phyloP scores from a whole-genome alignment of 2,888 invertebrate species.

The Heliconius ismenius region DNA sequence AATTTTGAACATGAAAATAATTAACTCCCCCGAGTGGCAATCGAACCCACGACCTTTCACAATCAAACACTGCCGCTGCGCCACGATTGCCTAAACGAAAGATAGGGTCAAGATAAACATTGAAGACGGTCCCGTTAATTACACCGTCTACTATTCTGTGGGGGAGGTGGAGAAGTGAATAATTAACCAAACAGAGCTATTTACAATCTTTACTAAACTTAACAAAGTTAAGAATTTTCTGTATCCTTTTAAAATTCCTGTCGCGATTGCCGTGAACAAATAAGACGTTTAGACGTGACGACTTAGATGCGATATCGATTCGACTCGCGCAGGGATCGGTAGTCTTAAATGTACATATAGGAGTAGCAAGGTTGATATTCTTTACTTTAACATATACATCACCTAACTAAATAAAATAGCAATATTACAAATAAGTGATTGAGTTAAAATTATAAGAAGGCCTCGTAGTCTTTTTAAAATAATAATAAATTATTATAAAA shows the following conservation, averaged over 20 bases:
- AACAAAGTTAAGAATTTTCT: constrained; percentile 49
- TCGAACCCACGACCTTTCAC: background rate
- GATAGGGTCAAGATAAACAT: background rate
- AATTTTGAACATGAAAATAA: too few relatives aligned
- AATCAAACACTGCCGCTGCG: too few relatives aligned
- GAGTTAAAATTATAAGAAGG: background rate
- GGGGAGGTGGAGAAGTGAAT: constrained; percentile 26
- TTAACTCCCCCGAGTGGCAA: background rate
- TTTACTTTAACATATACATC: too few relatives aligned
- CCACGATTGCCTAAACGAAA: too few relatives aligned
- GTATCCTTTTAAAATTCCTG: constrained; percentile 52
- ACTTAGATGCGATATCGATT: constrained; percentile 2
- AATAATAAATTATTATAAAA: too few relatives aligned
- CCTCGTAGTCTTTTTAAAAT: too few relatives aligned
- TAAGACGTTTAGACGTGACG: constrained; percentile 12
- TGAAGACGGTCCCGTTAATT: constrained; percentile 3
- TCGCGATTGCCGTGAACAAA: constrained; percentile 36
- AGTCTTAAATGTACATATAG: background rate
- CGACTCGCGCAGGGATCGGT: background rate
- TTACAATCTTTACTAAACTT: constrained; percentile 48
- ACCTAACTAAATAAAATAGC: background rate
- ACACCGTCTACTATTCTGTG: constrained; percentile 13
- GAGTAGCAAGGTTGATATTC: background rate
- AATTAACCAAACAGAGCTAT: constrained; percentile 42
- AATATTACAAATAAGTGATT: background rate